Evolutionary conservation across 2,888 invertebrate species (phyloP).

Genomic region (Hesperia comma): DNA sequence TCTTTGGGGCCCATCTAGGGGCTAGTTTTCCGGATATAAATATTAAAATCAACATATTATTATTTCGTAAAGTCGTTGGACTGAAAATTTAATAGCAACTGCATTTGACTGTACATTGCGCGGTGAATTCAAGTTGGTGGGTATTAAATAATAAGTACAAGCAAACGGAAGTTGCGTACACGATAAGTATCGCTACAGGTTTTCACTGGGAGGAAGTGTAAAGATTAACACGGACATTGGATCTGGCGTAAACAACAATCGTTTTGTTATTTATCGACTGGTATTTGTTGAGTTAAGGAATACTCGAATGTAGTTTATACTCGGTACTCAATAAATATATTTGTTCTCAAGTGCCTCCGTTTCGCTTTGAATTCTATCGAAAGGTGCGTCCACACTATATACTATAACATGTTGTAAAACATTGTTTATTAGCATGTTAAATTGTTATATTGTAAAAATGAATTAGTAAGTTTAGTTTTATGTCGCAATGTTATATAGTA

Average conservation of each 20-base stretch:
- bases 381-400: too few species aligned
- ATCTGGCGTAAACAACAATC: conserved; percentile 11
- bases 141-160: conserved; percentile 11
- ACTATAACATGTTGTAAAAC: too few species aligned
- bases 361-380: too few species aligned
- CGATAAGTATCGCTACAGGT: conserved; percentile 15
- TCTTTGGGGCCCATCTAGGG: too few species aligned
- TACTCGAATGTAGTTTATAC: background rate
- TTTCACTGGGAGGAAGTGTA: conserved; percentile 23
- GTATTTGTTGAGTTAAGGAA: background rate
- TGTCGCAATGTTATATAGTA: too few species aligned
- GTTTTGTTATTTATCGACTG: conserved; percentile 13
- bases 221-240: conserved; percentile 23
- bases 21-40: too few species aligned
- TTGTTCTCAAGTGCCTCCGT: background rate
- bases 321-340: background rate
- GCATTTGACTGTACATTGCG: background rate
- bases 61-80: too few species aligned
- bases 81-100: background rate
- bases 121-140: conserved; percentile 2
- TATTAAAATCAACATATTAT: too few species aligned
- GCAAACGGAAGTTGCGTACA: conserved; percentile 9
- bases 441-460: too few species aligned
- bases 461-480: too few species aligned
- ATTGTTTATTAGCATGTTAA: too few species aligned